Conservation (phyloP, 2,113 vertebrate genomes). For the Benitochromis conjunctus region DNA sequence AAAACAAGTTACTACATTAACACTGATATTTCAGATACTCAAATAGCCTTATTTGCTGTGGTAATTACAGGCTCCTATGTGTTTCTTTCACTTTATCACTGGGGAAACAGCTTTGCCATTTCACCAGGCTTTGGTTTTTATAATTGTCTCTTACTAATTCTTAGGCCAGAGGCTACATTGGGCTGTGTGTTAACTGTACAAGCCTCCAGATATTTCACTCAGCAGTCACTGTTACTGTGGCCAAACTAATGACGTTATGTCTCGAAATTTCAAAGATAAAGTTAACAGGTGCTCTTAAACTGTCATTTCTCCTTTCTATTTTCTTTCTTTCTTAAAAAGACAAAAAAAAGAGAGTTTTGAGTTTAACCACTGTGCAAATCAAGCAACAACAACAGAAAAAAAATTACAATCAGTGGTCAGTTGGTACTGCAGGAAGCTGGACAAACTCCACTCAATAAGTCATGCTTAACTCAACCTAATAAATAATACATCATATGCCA, state of each 20-base stretch:
- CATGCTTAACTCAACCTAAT: slow-evolving; percentile 33
- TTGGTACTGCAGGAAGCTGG: background rate
- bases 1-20: background rate
- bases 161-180: slow-evolving; percentile 37
- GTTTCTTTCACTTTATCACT: slow-evolving; percentile 31
- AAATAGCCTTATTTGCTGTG: background rate
- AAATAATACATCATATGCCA: slow-evolving; percentile 59
- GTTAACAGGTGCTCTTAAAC: slow-evolving; percentile 7
- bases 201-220: slow-evolving; percentile 30
- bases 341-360: accelerated
- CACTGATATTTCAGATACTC: background rate
- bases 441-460: slow-evolving; percentile 39
- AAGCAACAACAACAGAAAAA: background rate
- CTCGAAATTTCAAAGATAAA: background rate
- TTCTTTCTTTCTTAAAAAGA: background rate
- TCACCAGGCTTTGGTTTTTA: slow-evolving; percentile 18
- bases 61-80: background rate
- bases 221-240: slow-evolving; percentile 21
- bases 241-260: slow-evolving; percentile 28
- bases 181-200: slow-evolving; percentile 44
- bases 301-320: background rate
- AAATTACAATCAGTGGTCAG: background rate
- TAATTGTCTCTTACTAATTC: slow-evolving; percentile 59
- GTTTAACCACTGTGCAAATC: background rate
- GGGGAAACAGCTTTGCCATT: slow-evolving; percentile 26